Evolutionary conservation across 2,797 vertebrate species (phyloP), one percentile per base, ranked within the genome.

Genomic region (Falco berigora): DNA sequence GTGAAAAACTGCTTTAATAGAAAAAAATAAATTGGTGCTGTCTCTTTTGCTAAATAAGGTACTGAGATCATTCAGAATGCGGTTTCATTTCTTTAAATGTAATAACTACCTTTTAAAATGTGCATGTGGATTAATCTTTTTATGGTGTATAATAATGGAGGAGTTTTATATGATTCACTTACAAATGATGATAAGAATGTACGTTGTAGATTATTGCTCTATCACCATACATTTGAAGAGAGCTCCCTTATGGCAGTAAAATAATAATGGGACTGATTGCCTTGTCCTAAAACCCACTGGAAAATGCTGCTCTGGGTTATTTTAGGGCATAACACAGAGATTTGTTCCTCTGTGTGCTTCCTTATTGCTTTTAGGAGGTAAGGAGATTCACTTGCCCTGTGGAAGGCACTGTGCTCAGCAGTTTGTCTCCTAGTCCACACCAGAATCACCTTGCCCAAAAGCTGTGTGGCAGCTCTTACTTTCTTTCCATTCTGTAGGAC

Each of bases 61-160:
- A 92, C 50, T 72, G 50, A 73, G 67, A 38, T 80, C 50, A 77
- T 95, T 83, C 91, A 91, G 89, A 94, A 90, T 77, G 58, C 4
- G 2, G 27, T 90, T 96, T 91, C 23, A 32, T 85, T 86, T 93
- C 69, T 96, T 96, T 81, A 93, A 75, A 88, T 74, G 20, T 79
- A 86, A 85, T 95, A 89, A 91, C 93, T 96, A 86, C 86, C 82
- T 90, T 81, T 85, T 90, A 88, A 95, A 93, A 94, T 61, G 90
- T 85, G 21, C 47, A 61, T 53, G 59, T 82, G 88, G 23, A 40
- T 68, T 95, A 61, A 95, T 94, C 82, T 90, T 92, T 96, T 95
- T 82, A 64, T 74, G 40, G 52, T 30, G 71, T 77, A 47, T 88
- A 71, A 82, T 89, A 95, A 74, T 79, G 36, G 76, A 90, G 67